Conservation (phyloP, 2,113 vertebrate species). For the Oncorhynchus nerka region DNA sequence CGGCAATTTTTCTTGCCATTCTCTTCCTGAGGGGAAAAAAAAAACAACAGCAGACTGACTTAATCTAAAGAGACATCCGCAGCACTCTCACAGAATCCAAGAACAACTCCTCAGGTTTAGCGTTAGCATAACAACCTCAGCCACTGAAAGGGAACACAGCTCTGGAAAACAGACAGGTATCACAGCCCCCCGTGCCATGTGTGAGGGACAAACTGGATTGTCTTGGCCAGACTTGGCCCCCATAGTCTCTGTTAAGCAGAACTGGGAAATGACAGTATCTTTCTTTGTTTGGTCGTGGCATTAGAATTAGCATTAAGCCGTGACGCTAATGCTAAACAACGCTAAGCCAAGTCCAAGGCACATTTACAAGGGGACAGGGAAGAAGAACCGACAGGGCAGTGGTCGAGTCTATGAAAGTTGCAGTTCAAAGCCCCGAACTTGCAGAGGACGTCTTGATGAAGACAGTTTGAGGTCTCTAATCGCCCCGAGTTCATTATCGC, state of each 20-base stretch:
- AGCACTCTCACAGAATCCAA: slow-evolving; percentile 28
- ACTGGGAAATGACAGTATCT: too few species aligned
- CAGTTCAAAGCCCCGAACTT: slow-evolving; percentile 15
- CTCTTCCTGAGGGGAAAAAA: slow-evolving; percentile 27
- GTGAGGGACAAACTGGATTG: too few species aligned
- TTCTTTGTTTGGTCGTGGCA: too few species aligned
- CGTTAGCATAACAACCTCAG: slow-evolving; percentile 31
- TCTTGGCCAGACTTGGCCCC: background rate
- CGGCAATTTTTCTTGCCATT: slow-evolving; percentile 39
- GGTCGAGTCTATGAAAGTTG: background rate
- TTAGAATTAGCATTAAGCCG: too few species aligned
- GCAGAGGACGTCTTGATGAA: slow-evolving; percentile 27
- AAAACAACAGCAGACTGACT: slow-evolving; percentile 35
- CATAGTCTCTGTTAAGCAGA: background rate
- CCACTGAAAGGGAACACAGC: slow-evolving; percentile 16
- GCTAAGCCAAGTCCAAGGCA: background rate
- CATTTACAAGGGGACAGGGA: background rate
- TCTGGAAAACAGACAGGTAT: slow-evolving; percentile 15
- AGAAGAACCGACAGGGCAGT: background rate
- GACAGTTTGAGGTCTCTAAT: slow-evolving; percentile 39
- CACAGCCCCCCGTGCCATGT: slow-evolving; percentile 7
- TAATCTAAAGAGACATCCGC: slow-evolving; percentile 48
- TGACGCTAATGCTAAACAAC: background rate
- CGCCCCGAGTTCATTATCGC: slow-evolving; percentile 54
- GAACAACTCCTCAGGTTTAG: slow-evolving; percentile 36